phyloP scores from a whole-genome alignment of 92 coral and sea anemone genomes.

The Phymanthus crucifer region DNA sequence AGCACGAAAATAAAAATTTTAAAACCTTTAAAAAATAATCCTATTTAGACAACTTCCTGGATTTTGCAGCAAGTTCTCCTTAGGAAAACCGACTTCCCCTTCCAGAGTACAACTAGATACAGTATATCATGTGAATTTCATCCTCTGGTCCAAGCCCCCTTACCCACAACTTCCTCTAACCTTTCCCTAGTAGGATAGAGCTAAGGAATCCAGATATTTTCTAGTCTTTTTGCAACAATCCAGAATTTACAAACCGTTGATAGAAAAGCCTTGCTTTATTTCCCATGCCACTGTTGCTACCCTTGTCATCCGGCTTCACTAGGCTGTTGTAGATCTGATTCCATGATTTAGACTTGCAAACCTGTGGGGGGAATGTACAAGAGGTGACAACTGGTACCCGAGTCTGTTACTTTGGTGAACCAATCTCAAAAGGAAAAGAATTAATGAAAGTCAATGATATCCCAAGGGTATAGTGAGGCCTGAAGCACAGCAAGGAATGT shows the following conservation, averaged over 20 bases:
- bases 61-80: too few species aligned
- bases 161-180: too few species aligned
- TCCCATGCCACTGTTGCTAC: constrained; percentile 44
- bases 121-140: too few species aligned
- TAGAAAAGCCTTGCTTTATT: constrained; percentile 67
- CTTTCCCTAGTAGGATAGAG: not conserved
- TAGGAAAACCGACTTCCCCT: too few species aligned
- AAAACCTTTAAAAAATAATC: too few species aligned
- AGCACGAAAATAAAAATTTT: too few species aligned
- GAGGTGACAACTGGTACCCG: too few species aligned
- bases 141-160: too few species aligned
- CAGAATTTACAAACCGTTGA: constrained; percentile 59
- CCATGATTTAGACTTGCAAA: constrained; percentile 70
- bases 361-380: constrained; percentile 23
- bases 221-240: not conserved
- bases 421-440: not conserved
- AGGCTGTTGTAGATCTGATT: constrained; percentile 55
- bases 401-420: not conserved
- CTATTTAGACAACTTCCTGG: too few species aligned
- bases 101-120: too few species aligned
- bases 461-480: not conserved
- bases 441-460: not conserved
- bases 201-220: not conserved
- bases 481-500: too few species aligned
- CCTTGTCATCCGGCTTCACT: constrained; percentile 36